These are phyloP conservation scores for Moxostoma hubbsi DNA, from an alignment of 2,797 vertebrate species.

Conservation along the genomic window DNA sequence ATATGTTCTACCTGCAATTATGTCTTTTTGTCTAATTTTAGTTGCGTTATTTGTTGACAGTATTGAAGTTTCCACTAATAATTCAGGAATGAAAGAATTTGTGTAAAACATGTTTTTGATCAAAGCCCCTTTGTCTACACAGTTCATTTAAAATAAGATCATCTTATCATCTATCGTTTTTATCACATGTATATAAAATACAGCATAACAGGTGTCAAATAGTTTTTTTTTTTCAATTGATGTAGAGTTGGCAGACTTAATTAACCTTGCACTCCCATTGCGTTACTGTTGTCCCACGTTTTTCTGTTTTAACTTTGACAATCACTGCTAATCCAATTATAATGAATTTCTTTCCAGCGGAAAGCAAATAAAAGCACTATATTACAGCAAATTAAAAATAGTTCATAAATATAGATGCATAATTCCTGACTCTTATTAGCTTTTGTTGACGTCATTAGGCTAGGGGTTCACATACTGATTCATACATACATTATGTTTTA, in stretches of 20 bases:
- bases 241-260: constrained; percentile 15
- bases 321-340: constrained; percentile 53
- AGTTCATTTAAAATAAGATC: constrained; percentile 7
- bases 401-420: constrained; percentile 5
- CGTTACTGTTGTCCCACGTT: background rate
- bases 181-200: background rate
- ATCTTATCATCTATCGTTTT: background rate
- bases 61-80: background rate
- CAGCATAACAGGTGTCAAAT: background rate
- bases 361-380: background rate
- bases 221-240: constrained; percentile 12
- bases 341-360: constrained; percentile 59
- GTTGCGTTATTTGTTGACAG: constrained; percentile 3
- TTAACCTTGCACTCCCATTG: constrained; percentile 19
- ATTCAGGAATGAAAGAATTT: constrained; percentile 12
- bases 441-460: too few relatives aligned
- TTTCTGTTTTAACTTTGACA: constrained; percentile 23
- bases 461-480: too few relatives aligned
- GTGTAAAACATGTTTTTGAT: constrained; percentile 1
- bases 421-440: too few relatives aligned
- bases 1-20: background rate
- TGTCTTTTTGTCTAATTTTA: constrained; percentile 28
- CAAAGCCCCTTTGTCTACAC: background rate
- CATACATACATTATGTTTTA: too few relatives aligned
- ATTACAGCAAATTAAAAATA: background rate